Base-by-base conservation (phyloP, 2,113 vertebrate genomes). In the Orthonyx spaldingii region DNA sequence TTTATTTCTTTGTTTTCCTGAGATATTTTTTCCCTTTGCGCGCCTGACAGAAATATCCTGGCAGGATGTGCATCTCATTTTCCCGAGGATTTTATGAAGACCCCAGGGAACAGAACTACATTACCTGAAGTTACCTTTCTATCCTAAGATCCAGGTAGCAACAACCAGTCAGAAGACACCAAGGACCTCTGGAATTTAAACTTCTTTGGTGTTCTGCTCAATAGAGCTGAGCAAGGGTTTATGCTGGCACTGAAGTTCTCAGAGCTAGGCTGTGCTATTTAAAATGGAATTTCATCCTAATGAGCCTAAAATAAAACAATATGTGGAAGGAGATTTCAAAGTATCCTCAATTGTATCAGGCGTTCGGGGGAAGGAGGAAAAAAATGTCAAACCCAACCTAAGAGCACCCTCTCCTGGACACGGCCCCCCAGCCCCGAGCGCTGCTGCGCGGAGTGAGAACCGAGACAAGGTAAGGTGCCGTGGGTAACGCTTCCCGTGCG, bases 231-330 rank as follows among this genome's bases (percentile, higher is more conserved):
- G 95, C 79, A 75, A 88, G 96, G 96, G 96, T 94, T 97, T 70
- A 59, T 87, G 94, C 97, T 52, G 76, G 86, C 94, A 91, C 65
- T 80, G 83, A 96, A 97, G 90, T 85, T 98, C 96, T 94, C 89
- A 33, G 96, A 96, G 97, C 87, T 69, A 32, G 91, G 96, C 96
- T 97, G 84, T 52, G 95, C 96, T 96, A 87, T 97, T 97, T 96
- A 95, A 97, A 97, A 96, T 82, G 68, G 93, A 97, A 97, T 98
- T 97, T 98, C 97, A 96, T 96, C 97, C 97, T 97, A 94, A 98
- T 91, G 96, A 97, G 96, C 89, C 95, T 91, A 96, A 98, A 98
- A 98, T 96, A 97, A 97, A 97, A 89, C 96, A 97, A 86, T 23
- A 94, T 87, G 97, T 72, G 85, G 95, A 95, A 97, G 84, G 92